These are phyloP conservation scores for Brachionichthys hirsutus DNA, from an alignment of 2,113 vertebrate genomes.

Conservation along the genomic window DNA sequence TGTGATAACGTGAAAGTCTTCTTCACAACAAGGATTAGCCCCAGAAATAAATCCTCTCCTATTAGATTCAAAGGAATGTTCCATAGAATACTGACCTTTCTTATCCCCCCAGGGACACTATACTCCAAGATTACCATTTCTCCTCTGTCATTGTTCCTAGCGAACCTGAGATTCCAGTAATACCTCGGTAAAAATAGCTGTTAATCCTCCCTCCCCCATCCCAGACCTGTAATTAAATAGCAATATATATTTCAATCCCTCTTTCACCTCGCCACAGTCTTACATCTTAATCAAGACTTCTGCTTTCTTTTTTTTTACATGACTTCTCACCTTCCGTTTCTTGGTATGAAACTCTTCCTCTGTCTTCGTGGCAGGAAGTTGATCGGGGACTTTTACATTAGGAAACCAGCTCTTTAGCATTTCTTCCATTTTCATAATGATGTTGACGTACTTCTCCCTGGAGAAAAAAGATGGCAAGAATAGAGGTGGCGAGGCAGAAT, in stretches of 20 bases:
- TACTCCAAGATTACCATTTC: conserved; percentile 60
- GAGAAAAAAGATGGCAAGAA: conserved; percentile 7
- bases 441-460: conserved; percentile 78
- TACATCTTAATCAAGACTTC: conserved; percentile 32
- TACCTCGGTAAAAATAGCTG: conserved; percentile 64
- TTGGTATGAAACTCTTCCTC: conserved; percentile 64
- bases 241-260: conserved; percentile 56
- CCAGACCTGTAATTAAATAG: conserved; percentile 63
- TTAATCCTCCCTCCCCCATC: conserved; percentile 59
- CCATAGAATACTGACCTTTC: conserved; percentile 40
- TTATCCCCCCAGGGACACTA: conserved; percentile 33
- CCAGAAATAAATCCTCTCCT: conserved; percentile 37
- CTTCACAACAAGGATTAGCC: conserved; percentile 25
- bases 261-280: conserved; percentile 13
- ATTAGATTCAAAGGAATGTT: conserved; percentile 51
- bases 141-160: conserved; percentile 59
- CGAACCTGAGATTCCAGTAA: conserved; percentile 59
- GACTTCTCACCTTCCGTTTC: conserved; percentile 74
- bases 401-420: conserved; percentile 84
- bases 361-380: conserved; percentile 44
- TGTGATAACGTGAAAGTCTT: background rate
- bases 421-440: conserved; percentile 82
- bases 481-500: background rate
- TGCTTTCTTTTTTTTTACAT: background rate
- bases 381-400: conserved; percentile 70